A percentile compares a stretch with the other conserved stretches of the same genome.
These are phyloP conservation scores for Paralvinella palmiformis DNA, from an alignment of 1,140 invertebrate species.

Conservation along the genomic window DNA sequence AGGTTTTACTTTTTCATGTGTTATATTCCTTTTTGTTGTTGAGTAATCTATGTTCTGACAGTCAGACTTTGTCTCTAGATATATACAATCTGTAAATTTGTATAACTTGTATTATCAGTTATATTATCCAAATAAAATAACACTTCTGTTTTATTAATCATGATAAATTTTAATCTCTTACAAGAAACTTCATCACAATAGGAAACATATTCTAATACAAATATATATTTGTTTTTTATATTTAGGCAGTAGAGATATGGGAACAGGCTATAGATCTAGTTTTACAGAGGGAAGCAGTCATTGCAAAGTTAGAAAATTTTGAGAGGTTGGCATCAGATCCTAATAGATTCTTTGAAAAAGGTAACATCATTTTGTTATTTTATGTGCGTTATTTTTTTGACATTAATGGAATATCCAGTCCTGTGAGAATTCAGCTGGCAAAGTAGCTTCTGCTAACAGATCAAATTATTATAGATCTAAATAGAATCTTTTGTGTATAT, in stretches of 20 bases:
- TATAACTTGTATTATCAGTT: too few species aligned
- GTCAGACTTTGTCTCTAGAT: too few species aligned
- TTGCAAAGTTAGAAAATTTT: slow-evolving; percentile 47
- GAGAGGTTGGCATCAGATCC: slow-evolving; percentile 49
- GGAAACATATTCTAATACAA: too few species aligned
- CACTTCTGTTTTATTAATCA: too few species aligned
- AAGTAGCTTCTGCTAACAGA: not conserved
- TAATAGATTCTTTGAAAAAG: slow-evolving; percentile 49
- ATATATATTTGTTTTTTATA: too few species aligned
- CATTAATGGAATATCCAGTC: not conserved
- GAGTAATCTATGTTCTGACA: too few species aligned
- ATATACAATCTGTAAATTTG: too few species aligned
- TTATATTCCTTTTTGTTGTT: too few species aligned
- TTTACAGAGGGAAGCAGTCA: slow-evolving; percentile 37
- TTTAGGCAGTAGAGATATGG: slow-evolving; percentile 45
- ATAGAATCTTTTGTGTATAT: not conserved
- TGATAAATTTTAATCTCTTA: too few species aligned
- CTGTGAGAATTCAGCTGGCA: not conserved
- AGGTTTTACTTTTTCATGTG: too few species aligned
- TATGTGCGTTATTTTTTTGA: not conserved
- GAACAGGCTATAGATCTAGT: slow-evolving; percentile 40
- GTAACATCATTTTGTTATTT: slow-evolving; percentile 6
- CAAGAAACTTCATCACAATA: too few species aligned
- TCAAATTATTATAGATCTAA: not conserved
- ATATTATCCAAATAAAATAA: too few species aligned